These are phyloP conservation scores for Notolabrus celidotus DNA, from an alignment of 2,797 vertebrate species.

Conservation along the genomic window DNA sequence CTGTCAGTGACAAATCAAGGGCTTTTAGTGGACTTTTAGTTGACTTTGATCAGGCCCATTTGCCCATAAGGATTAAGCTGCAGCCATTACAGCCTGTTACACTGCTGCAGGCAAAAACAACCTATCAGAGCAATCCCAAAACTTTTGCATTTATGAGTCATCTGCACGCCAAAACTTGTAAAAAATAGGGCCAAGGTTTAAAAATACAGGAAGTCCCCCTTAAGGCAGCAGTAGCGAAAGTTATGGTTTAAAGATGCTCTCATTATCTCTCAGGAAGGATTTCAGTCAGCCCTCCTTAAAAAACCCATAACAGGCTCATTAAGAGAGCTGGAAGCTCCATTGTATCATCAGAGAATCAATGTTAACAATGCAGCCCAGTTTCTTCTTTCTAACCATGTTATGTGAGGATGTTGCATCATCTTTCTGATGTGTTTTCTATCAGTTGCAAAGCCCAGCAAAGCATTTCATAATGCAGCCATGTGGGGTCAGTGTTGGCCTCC, in stretches of 20 bases:
- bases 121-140: background rate
- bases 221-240: background rate
- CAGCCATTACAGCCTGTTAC: background rate
- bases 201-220: background rate
- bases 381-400: slow-evolving; percentile 44
- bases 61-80: background rate
- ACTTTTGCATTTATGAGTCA: background rate
- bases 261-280: slow-evolving; percentile 6
- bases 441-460: slow-evolving; percentile 44
- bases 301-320: slow-evolving; percentile 25
- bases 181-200: background rate
- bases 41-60: no score
- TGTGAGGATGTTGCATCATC: slow-evolving; percentile 70
- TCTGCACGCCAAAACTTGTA: background rate
- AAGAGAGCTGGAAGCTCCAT: slow-evolving; percentile 1
- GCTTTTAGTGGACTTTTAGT: no score
- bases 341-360: slow-evolving; percentile 1
- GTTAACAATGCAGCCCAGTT: slow-evolving; percentile 30
- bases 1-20: background rate
- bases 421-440: slow-evolving; percentile 53
- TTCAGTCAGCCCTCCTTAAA: background rate
- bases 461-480: slow-evolving; percentile 70
- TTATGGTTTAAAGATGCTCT: background rate
- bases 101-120: background rate
- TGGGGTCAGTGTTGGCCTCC: slow-evolving; percentile 82